Percentiles rank a stretch among this genome's conserved stretches.
Conservation (phyloP, 2,888 invertebrate species). For the Drosophila meridiana region DNA sequence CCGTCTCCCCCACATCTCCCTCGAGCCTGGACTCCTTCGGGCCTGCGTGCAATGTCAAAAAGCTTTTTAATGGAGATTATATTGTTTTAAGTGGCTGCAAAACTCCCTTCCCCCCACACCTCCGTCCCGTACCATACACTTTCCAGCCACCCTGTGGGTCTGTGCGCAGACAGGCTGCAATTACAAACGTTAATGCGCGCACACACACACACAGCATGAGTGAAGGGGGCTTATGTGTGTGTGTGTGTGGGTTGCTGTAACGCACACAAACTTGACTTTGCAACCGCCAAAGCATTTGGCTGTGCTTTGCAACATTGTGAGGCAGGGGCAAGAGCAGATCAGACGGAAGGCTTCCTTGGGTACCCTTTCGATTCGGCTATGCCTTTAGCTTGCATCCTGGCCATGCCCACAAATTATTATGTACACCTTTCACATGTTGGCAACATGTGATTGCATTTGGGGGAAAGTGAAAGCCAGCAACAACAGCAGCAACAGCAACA, state of each 20-base stretch:
- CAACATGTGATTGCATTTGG: constrained; percentile 77
- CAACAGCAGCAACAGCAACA: constrained; percentile 21
- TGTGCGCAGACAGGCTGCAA: constrained; percentile 75
- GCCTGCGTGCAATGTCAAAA: constrained; percentile 71
- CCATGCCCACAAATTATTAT: constrained; percentile 66
- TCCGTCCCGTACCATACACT: background rate
- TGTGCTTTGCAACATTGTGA: constrained; percentile 53
- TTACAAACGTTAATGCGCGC: constrained; percentile 82
- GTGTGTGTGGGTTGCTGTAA: constrained; percentile 1
- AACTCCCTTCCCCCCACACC: background rate
- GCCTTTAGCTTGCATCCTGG: constrained; percentile 5
- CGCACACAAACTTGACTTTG: constrained; percentile 66
- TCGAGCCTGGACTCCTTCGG: background rate
- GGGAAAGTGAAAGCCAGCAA: constrained; percentile 69
- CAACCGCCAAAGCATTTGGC: constrained; percentile 67
- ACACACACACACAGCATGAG: constrained; percentile 15
- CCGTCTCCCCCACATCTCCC: background rate
- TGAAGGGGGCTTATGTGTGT: background rate
- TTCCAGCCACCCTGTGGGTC: background rate
- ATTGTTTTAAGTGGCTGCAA: constrained; percentile 78
- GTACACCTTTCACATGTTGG: constrained; percentile 81
- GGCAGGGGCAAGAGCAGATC: constrained; percentile 7
- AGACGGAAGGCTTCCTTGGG: background rate
- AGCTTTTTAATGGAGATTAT: constrained; percentile 82
- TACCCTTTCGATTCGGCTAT: constrained; percentile 3